These are phyloP conservation scores for Frankliniella intonsa DNA, from an alignment of 2,888 invertebrate species.

Conservation along the genomic window DNA sequence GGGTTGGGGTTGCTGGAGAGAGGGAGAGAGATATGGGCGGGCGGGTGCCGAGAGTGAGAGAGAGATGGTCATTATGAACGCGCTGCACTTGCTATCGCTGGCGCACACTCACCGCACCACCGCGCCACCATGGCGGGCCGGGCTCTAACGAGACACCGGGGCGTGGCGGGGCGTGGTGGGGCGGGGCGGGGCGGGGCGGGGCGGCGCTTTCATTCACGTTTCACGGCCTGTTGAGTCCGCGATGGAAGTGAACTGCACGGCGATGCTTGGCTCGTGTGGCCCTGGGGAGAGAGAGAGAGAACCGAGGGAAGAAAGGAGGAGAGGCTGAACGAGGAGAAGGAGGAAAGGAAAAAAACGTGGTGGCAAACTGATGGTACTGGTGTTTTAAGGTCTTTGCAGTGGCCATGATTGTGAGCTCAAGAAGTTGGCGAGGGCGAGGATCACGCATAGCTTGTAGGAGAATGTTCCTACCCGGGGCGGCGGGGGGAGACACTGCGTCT, in stretches of 20 bases:
- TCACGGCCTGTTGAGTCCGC: slow-evolving; percentile 20
- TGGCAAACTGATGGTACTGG: too few species aligned
- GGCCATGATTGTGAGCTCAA: too few species aligned
- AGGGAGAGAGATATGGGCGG: neutral
- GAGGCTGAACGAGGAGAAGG: neutral
- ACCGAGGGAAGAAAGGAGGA: neutral
- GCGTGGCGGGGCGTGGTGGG: neutral
- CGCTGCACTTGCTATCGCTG: neutral
- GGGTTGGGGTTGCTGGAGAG: neutral
- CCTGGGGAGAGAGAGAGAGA: neutral
- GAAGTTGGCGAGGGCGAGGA: too few species aligned
- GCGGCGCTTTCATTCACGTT: slow-evolving; percentile 13
- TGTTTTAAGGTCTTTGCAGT: too few species aligned
- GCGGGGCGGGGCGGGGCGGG: neutral
- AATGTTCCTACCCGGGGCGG: too few species aligned
- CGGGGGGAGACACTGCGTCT: too few species aligned
- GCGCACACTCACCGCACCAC: neutral
- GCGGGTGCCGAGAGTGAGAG: neutral
- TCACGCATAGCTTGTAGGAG: too few species aligned
- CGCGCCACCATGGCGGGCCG: neutral
- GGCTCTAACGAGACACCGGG: slow-evolving; percentile 4
- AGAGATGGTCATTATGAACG: slow-evolving; percentile 17
- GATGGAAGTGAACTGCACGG: slow-evolving; percentile 6
- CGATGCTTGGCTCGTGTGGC: neutral
- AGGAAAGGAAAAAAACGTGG: neutral